These are phyloP conservation scores for Ferrisia virgata DNA, from an alignment of 2,888 invertebrate species.

Conservation along the genomic window DNA sequence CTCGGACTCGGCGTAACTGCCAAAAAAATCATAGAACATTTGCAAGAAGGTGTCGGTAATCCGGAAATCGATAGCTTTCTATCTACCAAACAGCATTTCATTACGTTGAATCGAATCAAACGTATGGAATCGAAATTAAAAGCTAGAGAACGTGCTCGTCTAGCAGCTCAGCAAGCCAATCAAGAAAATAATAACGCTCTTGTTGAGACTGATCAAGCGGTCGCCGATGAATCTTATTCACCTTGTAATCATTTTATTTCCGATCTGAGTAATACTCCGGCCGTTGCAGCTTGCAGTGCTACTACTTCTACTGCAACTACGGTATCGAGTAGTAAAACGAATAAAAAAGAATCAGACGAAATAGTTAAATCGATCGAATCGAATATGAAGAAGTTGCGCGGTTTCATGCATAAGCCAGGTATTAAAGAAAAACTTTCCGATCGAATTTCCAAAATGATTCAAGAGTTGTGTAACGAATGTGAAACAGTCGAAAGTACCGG, in stretches of 20 bases:
- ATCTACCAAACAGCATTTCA: slow-evolving; percentile 31
- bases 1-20: slow-evolving; percentile 26
- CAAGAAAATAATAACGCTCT: neutral
- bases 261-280: neutral
- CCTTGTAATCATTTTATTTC: neutral
- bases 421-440: slow-evolving; percentile 30
- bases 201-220: neutral
- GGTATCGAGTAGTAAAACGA: neutral
- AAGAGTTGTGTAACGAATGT: slow-evolving; percentile 36
- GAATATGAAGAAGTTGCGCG: slow-evolving; percentile 17
- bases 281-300: neutral
- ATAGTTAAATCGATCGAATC: slow-evolving; percentile 22
- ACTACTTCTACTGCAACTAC: neutral
- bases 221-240: neutral
- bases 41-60: slow-evolving; percentile 32
- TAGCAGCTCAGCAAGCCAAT: neutral
- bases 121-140: slow-evolving; percentile 41
- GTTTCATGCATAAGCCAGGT: slow-evolving; percentile 24
- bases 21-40: slow-evolving; percentile 36
- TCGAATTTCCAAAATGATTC: slow-evolving; percentile 40
- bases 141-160: slow-evolving; percentile 22
- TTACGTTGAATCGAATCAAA: slow-evolving; percentile 38
- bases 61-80: slow-evolving; percentile 38
- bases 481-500: slow-evolving; percentile 10
- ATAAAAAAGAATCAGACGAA: slow-evolving; percentile 7